These are phyloP conservation scores for Meteorus sp. DNA, from an alignment of 1,140 invertebrate species.

Conservation along the genomic window DNA sequence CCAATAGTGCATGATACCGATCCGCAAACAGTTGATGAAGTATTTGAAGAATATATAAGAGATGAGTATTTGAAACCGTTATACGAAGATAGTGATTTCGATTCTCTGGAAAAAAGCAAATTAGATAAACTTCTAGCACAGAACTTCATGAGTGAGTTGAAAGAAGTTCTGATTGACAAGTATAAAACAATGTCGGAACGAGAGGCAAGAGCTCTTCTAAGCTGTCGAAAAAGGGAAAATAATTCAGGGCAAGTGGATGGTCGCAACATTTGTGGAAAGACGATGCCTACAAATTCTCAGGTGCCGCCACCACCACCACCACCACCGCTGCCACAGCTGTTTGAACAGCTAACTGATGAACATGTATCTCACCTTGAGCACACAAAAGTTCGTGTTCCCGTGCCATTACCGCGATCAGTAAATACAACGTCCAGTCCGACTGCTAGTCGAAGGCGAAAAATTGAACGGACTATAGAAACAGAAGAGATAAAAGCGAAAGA, in stretches of 20 bases:
- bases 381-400: conserved; percentile 1
- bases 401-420: conserved; percentile 26
- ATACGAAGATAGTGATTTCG: conserved; percentile 39
- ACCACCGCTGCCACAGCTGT: neutral
- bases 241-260: neutral
- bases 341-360: neutral
- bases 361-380: neutral
- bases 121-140: conserved; percentile 44
- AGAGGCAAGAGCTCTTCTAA: conserved; percentile 45
- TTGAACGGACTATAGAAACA: conserved; percentile 16
- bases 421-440: neutral
- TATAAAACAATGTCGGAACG: conserved; percentile 49
- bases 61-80: conserved; percentile 49
- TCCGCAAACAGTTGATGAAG: conserved; percentile 53
- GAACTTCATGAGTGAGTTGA: conserved; percentile 55
- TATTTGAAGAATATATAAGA: conserved; percentile 56
- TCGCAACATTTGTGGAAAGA: conserved; percentile 6
- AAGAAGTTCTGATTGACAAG: conserved; percentile 52
- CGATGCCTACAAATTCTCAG: neutral
- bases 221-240: conserved; percentile 11
- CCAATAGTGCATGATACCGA: conserved; percentile 38
- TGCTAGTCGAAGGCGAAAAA: neutral
- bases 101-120: conserved; percentile 35
- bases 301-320: conserved; percentile 4
- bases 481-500: conserved; percentile 7